Conservation (phyloP, 2,888 invertebrate species). For the Toxonevra muliebris region DNA sequence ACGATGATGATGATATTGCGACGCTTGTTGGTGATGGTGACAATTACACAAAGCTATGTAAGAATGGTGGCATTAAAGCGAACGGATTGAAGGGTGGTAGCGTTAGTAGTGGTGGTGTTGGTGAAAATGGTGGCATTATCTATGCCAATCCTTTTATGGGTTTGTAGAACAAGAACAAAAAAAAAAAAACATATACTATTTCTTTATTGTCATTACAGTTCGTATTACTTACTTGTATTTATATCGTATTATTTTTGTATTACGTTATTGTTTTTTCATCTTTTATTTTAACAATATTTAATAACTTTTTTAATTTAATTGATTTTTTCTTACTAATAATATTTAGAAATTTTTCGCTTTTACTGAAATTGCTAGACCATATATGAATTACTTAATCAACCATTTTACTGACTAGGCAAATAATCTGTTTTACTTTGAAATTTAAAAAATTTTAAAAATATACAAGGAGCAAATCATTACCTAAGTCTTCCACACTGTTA, state of each 20-base stretch:
- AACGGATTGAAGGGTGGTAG: constrained; percentile 47
- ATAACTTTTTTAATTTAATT: background rate
- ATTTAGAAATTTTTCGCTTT: no score
- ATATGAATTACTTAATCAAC: no score
- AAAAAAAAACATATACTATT: background rate
- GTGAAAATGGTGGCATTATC: constrained; percentile 60
- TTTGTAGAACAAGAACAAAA: constrained; percentile 53
- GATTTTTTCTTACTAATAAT: no score
- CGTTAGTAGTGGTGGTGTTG: constrained; percentile 53
- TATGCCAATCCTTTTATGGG: constrained; percentile 66
- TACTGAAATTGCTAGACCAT: no score
- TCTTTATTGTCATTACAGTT: no score
- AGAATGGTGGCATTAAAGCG: constrained; percentile 37
- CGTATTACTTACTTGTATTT: no score
- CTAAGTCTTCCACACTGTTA: no score
- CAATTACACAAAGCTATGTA: constrained; percentile 48
- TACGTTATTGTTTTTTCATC: constrained; percentile 13
- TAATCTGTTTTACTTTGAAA: no score
- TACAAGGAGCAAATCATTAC: no score
- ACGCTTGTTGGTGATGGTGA: constrained; percentile 58
- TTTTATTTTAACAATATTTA: background rate
- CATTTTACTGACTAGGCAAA: no score
- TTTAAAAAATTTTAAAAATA: no score
- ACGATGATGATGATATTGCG: constrained; percentile 59
- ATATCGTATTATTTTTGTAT: background rate